phyloP scores from a whole-genome alignment of 2,113 vertebrate genomes.

The Callospermophilus lateralis region DNA sequence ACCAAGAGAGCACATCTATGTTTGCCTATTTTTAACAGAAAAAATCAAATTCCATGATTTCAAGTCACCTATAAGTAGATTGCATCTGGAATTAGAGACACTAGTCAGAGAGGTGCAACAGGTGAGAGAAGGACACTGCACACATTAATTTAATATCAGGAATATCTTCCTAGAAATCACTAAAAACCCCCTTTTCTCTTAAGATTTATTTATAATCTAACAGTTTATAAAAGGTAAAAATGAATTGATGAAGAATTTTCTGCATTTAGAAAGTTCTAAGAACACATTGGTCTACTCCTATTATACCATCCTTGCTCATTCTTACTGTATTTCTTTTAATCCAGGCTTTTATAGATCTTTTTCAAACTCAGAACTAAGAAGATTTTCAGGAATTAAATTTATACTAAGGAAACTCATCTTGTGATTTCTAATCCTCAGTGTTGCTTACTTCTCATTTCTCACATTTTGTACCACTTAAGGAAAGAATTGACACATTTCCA shows the following conservation, averaged over 20 bases:
- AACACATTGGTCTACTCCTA: neutral
- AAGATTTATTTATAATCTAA: slow-evolving; percentile 68
- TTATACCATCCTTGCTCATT: neutral
- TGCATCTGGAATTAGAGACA: slow-evolving; percentile 67
- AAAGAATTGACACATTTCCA: neutral
- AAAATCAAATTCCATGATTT: slow-evolving; percentile 55
- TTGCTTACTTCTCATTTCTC: slow-evolving; percentile 25
- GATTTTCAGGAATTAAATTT: slow-evolving; percentile 41
- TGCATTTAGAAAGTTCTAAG: slow-evolving; percentile 59
- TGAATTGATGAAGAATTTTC: slow-evolving; percentile 76
- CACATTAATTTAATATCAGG: slow-evolving; percentile 79
- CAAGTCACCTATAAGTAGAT: slow-evolving; percentile 74
- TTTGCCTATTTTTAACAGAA: slow-evolving; percentile 42
- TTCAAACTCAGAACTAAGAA: slow-evolving; percentile 54
- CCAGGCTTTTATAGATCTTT: neutral
- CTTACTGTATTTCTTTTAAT: slow-evolving; percentile 8
- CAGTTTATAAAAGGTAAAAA: slow-evolving; percentile 52
- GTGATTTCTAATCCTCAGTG: slow-evolving; percentile 27
- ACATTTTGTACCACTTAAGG: neutral
- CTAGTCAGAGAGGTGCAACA: slow-evolving; percentile 65
- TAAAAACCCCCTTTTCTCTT: slow-evolving; percentile 52
- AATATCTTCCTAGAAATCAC: slow-evolving; percentile 74
- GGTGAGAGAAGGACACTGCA: slow-evolving; percentile 55
- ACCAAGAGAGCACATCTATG: neutral
- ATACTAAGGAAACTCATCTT: neutral